Conservation (phyloP, 2,113 vertebrate species). For the Noctilio leporinus region DNA sequence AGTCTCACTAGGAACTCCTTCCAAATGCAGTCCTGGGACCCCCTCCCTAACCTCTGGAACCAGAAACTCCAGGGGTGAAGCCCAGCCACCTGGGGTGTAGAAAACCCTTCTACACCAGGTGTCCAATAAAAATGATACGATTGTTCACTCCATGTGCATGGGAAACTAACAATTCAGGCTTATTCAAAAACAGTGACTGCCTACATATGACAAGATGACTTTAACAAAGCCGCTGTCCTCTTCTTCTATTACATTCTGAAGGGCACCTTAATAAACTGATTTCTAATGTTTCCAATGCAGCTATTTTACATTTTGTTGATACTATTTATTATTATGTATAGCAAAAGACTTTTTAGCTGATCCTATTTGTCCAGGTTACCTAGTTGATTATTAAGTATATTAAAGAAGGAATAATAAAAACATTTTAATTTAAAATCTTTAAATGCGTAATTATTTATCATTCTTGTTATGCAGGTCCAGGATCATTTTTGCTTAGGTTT, state of each 20-base stretch:
- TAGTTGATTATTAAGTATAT: neutral
- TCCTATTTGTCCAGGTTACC: neutral
- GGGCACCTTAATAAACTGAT: neutral
- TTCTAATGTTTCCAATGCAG: neutral
- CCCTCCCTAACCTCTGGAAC: neutral
- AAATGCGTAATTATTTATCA: neutral
- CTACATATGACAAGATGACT: neutral
- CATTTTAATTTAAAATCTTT: slow-evolving; percentile 20
- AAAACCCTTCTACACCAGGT: too few species aligned
- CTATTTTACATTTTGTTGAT: neutral
- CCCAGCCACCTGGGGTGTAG: neutral
- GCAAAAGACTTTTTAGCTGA: neutral
- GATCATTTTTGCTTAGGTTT: neutral
- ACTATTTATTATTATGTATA: neutral
- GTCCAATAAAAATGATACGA: neutral
- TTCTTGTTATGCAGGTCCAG: neutral
- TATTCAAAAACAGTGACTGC: neutral
- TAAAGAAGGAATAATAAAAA: neutral
- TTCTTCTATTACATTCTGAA: neutral
- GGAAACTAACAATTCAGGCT: neutral
- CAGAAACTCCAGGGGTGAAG: neutral
- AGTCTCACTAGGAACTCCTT: neutral
- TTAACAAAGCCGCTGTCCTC: neutral
- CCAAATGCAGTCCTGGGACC: neutral
- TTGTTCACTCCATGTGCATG: neutral